Evolutionary conservation across 2,797 vertebrate genomes (phyloP), one percentile per base, ranked within the genome.

Genomic region (Helostoma temminkii): DNA sequence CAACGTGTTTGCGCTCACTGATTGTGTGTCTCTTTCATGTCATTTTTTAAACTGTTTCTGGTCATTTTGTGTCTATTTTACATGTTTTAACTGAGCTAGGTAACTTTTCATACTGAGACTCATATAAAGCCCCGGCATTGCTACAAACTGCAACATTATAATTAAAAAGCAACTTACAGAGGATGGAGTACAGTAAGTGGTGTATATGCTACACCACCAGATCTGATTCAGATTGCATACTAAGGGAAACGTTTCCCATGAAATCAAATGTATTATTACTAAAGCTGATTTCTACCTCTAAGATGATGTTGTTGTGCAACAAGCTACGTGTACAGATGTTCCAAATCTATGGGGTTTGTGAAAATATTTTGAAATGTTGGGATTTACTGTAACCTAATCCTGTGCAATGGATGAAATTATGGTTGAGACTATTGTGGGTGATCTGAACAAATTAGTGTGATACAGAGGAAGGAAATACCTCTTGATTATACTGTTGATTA

Each of bases 321-420:
- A 6, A 49, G 41, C 45, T 24, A 28, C 21, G 19, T 46, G 52
- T 49, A 41, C 66, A 60, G 55, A 81, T 71, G 75, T 72, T 67
- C 37, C 50, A 66, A 26, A 64, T 76, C 72, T 73, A 58, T 24
- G 42, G 9, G 58, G 60, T 48, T 72, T 53, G 46, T 52, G 1
- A 52, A 71, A 30, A 34, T 16, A 68, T 71, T n/a, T 66, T 61
- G 22, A 80, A 77, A 64, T 42, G 52, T 61, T 4, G 30, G 16
- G 42, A 30, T 68, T 62, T 58, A 66, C 39, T 62, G 54, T 59
- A 67, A 54, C 59, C 67, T 30, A 74, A 74, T 57, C 66, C 19
- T 37, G 58, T 45, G 49, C 56, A 48, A 43, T 50, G 63, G 58
- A 50, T 50, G 36, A 7, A 46, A 49, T 34, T 39, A 15, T 43